phyloP scores from a whole-genome alignment of 2,888 invertebrate genomes.

The Coelopa pilipes region DNA sequence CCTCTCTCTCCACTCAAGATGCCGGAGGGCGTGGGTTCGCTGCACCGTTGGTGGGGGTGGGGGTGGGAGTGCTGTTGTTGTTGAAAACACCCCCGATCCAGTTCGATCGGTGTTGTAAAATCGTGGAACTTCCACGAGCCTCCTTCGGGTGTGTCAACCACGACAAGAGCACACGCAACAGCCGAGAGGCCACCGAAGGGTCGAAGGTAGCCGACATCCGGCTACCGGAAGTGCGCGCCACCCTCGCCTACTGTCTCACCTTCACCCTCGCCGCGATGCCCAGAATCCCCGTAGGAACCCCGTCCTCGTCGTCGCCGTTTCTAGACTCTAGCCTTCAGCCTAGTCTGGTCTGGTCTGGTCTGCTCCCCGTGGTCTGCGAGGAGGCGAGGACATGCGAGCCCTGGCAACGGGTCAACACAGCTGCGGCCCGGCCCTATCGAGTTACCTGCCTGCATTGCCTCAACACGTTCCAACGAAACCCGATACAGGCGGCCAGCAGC shows the following conservation, averaged over 20 bases:
- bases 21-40: slow-evolving; percentile 17
- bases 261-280: too few relatives aligned
- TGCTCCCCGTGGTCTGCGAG: too few relatives aligned
- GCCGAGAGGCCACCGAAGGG: background rate
- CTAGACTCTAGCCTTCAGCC: too few relatives aligned
- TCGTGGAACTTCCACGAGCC: slow-evolving; percentile 11
- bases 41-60: background rate
- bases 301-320: too few relatives aligned
- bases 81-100: background rate
- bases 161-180: background rate
- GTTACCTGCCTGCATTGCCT: slow-evolving; percentile 26
- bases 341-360: too few relatives aligned
- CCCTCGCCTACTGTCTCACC: too few relatives aligned
- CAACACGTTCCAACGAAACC: slow-evolving; percentile 29
- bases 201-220: background rate
- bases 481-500: slow-evolving; percentile 1
- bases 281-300: too few relatives aligned
- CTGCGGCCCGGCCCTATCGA: slow-evolving; percentile 15
- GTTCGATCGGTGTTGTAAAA: slow-evolving; percentile 3
- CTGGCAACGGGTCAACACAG: slow-evolving; percentile 28
- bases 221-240: slow-evolving; percentile 6
- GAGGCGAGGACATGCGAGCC: background rate
- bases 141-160: slow-evolving; percentile 18
- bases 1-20: background rate
- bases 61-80: background rate